These are phyloP conservation scores for Gambusia yucatana DNA, from an alignment of 2,797 vertebrate species.

Conservation along the genomic window DNA sequence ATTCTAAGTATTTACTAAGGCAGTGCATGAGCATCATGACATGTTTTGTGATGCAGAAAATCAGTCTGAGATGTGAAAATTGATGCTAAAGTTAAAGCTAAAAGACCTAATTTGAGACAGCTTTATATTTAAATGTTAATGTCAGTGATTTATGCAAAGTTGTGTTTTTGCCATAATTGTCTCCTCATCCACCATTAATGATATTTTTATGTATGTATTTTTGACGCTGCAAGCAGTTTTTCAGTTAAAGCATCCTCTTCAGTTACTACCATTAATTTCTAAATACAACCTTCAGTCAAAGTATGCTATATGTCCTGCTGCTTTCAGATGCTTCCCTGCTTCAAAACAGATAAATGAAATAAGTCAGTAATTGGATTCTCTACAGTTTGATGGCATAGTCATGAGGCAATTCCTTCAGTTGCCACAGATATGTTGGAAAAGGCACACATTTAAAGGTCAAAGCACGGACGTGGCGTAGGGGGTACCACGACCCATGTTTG, in stretches of 20 bases:
- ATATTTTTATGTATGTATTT: not conserved
- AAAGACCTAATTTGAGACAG: not conserved
- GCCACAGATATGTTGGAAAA: not conserved
- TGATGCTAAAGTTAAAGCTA: not conserved
- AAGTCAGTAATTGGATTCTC: not conserved
- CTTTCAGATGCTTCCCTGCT: not conserved
- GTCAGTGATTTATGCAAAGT: conserved; percentile 3
- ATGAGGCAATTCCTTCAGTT: not conserved
- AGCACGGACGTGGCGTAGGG: no score
- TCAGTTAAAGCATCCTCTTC: not conserved
- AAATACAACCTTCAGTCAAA: not conserved
- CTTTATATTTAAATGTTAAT: not conserved
- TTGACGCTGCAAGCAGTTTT: not conserved
- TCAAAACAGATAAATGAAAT: not conserved
- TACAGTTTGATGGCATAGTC: not conserved
- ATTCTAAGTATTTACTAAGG: not conserved
- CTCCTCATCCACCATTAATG: conserved; percentile 4
- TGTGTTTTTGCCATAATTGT: conserved; percentile 16
- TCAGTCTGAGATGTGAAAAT: not conserved
- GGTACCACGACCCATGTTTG: no score
- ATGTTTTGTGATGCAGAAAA: conserved; percentile 11
- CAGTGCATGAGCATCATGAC: not conserved
- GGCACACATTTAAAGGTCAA: not conserved
- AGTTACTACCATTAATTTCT: not conserved
- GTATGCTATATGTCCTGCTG: not conserved